phyloP scores from a whole-genome alignment of 2,113 vertebrate genomes.

The Epinephelus lanceolatus region DNA sequence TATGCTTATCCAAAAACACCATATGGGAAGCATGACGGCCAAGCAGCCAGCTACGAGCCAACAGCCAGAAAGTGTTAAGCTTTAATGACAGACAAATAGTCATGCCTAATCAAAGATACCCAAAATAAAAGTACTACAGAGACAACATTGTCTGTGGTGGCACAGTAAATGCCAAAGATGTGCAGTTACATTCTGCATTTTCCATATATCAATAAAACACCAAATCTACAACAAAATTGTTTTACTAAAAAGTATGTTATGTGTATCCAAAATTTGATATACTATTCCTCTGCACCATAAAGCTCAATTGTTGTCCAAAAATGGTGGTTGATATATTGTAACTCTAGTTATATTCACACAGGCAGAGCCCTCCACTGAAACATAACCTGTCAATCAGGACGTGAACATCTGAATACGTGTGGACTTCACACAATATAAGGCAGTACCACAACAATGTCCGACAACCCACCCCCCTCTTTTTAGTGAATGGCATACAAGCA shows the following conservation, averaged over 20 bases:
- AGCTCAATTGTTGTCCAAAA: neutral
- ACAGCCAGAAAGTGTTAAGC: neutral
- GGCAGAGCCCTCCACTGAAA: too few species aligned
- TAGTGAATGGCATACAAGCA: too few species aligned
- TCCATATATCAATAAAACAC: neutral
- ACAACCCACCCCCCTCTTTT: too few species aligned
- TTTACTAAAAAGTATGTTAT: neutral
- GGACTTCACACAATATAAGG: too few species aligned
- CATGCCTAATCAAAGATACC: neutral
- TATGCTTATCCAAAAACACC: neutral
- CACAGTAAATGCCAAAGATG: neutral
- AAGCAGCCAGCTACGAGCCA: neutral
- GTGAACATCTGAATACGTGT: too few species aligned
- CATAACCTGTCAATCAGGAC: too few species aligned
- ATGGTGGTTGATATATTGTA: too few species aligned
- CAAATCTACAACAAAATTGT: neutral
- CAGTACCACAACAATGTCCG: too few species aligned
- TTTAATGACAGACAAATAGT: neutral
- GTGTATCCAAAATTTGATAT: neutral
- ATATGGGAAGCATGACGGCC: constrained; percentile 18
- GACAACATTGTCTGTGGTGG: neutral
- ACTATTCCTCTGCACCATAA: neutral
- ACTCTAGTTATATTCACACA: too few species aligned
- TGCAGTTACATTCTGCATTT: neutral
- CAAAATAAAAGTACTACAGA: neutral